A percentile compares a stretch with the other conserved stretches of the same genome.
phyloP scores from a whole-genome alignment of 2,888 invertebrate genomes.

The Papilio gigon region DNA sequence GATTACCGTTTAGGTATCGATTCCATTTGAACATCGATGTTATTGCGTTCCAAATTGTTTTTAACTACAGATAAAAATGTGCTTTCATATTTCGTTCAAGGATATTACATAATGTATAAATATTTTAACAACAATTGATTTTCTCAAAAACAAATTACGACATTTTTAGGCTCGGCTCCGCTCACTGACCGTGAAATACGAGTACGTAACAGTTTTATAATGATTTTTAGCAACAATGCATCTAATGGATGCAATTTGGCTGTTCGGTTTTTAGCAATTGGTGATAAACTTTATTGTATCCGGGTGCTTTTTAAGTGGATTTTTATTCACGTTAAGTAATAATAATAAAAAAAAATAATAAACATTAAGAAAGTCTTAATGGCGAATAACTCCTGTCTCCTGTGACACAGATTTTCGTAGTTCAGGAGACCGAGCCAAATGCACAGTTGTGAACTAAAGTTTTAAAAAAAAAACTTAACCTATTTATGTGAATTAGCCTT shows the following conservation, averaged over 20 bases:
- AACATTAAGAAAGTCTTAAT: not conserved
- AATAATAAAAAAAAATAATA: not conserved
- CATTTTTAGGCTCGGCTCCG: conserved; percentile 13
- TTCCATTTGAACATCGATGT: not conserved
- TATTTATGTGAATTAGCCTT: too few species aligned
- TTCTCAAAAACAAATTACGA: conserved; percentile 16
- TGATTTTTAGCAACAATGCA: conserved; percentile 24
- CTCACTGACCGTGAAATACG: conserved; percentile 29
- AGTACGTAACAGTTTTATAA: conserved; percentile 25
- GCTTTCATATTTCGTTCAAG: conserved; percentile 23
- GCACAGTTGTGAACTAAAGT: too few species aligned
- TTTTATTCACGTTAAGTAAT: not conserved
- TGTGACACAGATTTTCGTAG: too few species aligned
- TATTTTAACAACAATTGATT: conserved; percentile 18
- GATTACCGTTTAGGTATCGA: not conserved
- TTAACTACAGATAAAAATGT: not conserved
- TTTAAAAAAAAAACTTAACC: too few species aligned
- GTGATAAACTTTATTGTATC: conserved; percentile 12
- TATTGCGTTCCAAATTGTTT: not conserved
- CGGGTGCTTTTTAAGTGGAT: not conserved
- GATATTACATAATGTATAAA: conserved; percentile 12
- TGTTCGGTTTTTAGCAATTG: conserved; percentile 1
- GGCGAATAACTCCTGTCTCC: not conserved
- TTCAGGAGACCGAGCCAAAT: too few species aligned
- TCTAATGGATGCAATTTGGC: conserved; percentile 3